phyloP scores from a whole-genome alignment of 2,797 vertebrate species.

The Spheniscus humboldti region DNA sequence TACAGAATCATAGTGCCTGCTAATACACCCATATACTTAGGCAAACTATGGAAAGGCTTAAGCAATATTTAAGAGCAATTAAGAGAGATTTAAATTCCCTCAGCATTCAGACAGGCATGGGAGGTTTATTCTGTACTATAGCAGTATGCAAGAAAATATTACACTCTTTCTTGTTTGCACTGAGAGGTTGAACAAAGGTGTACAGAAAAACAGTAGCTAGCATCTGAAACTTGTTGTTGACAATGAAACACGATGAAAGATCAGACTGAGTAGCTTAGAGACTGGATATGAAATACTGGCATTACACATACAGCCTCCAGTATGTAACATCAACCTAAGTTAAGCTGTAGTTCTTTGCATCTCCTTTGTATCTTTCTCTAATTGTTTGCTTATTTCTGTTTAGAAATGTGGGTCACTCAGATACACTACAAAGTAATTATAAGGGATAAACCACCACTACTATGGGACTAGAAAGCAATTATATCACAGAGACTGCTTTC shows the following conservation, averaged over 20 bases:
- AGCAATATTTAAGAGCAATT: neutral
- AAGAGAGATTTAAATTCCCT: neutral
- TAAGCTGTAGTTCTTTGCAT: neutral
- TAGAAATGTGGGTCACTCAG: neutral
- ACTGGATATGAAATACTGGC: neutral
- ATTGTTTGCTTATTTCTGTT: neutral
- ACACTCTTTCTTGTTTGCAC: neutral
- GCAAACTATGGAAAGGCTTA: neutral
- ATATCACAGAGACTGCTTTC: neutral
- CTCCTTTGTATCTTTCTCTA: neutral
- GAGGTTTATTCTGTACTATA: neutral
- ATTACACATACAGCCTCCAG: neutral
- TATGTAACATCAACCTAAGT: neutral
- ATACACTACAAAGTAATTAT: neutral
- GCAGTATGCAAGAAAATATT: neutral
- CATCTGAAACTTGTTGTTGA: neutral
- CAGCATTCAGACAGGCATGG: neutral
- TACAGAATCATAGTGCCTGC: neutral
- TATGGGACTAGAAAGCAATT: neutral
- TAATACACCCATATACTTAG: neutral
- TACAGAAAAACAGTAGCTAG: neutral
- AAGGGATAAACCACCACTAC: neutral
- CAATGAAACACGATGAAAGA: neutral
- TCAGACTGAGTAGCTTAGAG: neutral
- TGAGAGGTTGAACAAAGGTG: too few relatives aligned